Evolutionary conservation across 2,113 vertebrate genomes (phyloP).

Genomic region (Heliornis fulica): DNA sequence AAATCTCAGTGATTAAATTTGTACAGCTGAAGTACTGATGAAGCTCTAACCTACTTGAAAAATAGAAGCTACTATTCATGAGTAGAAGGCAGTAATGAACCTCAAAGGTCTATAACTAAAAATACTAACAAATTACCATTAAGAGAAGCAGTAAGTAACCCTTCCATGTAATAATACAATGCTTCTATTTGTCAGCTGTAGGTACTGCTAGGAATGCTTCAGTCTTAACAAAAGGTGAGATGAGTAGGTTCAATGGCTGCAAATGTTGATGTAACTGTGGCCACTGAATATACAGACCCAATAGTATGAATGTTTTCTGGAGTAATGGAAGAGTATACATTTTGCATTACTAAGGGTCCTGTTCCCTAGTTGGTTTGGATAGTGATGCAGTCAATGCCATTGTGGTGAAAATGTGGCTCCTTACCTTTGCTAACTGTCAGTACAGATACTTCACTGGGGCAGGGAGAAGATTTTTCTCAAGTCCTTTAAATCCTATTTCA

Average conservation of each 20-base stretch:
- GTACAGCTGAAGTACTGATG: background rate
- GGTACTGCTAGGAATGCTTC: background rate
- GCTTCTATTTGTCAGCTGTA: background rate
- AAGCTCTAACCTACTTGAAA: background rate
- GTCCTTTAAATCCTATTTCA: background rate
- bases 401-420: background rate
- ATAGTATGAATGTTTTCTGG: background rate
- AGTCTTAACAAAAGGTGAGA: background rate
- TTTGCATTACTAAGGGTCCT: background rate
- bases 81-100: background rate
- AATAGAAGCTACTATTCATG: background rate
- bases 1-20: background rate
- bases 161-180: background rate
- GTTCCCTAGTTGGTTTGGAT: background rate
- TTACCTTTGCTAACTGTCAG: background rate
- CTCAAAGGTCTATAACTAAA: background rate
- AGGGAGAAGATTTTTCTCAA: background rate
- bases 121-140: background rate
- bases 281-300: background rate
- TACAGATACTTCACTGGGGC: background rate
- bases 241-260: background rate
- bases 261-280: background rate
- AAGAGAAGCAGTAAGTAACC: background rate
- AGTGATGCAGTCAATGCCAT: background rate
- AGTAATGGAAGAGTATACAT: background rate